Evolutionary conservation across 2,888 invertebrate species (phyloP).

Genomic region (Incurvaria masculella): DNA sequence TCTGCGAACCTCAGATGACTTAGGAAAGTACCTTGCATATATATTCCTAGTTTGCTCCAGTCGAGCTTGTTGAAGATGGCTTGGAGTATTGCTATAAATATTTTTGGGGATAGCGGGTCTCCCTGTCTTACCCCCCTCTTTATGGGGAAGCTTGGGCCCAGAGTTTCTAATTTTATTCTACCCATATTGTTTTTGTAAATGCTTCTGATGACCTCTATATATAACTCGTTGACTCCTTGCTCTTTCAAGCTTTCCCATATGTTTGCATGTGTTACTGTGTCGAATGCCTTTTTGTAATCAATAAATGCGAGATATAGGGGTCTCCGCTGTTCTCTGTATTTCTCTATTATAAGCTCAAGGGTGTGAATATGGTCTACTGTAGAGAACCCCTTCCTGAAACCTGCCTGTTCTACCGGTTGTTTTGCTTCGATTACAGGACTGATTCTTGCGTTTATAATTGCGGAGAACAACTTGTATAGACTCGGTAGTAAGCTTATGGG

Average conservation of each 20-base stretch:
- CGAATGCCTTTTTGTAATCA: slow-evolving; percentile 6
- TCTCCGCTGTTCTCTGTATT: slow-evolving; percentile 5
- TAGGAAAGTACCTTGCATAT: not conserved
- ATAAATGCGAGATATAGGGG: slow-evolving; percentile 5
- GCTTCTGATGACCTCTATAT: slow-evolving; percentile 3
- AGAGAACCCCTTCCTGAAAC: slow-evolving; percentile 1
- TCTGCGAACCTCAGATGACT: slow-evolving; percentile 1
- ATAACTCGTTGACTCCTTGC: slow-evolving; percentile 1
- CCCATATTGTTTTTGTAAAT: slow-evolving; percentile 1
- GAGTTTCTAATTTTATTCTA: slow-evolving; percentile 1
- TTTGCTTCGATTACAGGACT: not conserved
- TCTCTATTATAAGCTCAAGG: slow-evolving; percentile 5
- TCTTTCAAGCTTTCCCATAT: not conserved
- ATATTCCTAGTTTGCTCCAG: not conserved
- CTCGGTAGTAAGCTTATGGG: not conserved
- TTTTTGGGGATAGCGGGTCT: too few relatives aligned
- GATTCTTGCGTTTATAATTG: slow-evolving; percentile 1
- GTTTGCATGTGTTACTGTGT: slow-evolving; percentile 1
- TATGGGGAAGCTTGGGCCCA: too few relatives aligned
- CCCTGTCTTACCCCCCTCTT: too few relatives aligned
- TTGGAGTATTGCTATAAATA: slow-evolving; percentile 2
- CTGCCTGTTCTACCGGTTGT: slow-evolving; percentile 9
- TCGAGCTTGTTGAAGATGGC: not conserved
- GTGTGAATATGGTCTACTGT: not conserved
- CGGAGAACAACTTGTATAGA: not conserved